Evolutionary conservation across 2,113 vertebrate genomes (phyloP), one percentile per base, ranked within the genome.

Genomic region (Excalfactoria chinensis): DNA sequence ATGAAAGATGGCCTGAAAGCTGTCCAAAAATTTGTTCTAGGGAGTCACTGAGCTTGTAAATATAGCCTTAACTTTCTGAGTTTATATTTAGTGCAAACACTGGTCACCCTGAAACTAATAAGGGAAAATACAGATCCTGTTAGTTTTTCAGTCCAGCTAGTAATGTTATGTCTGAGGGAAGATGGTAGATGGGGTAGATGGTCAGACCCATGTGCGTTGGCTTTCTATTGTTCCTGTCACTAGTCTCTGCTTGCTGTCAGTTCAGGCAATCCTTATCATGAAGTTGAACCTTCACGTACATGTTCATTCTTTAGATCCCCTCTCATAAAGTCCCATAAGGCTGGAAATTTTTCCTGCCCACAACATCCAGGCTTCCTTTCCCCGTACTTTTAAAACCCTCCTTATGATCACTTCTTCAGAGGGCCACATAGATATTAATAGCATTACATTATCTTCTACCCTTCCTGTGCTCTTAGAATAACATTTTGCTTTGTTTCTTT

Each of bases 1-100:
- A 71, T 56, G 49, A 94, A 90, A 92, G 67, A 63, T 3, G 4
- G 16, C 40, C 62, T 88, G 67, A 95, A 93, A 94, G 32, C 91
- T 86, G 35, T 89, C 72, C 30, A 94, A 35, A 91, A 93, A 82
- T 49, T 78, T 92, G 62, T 92, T 81, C 48, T 81, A 92, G 92
- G 51, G 94, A 93, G 81, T 76, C 63, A 79, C 0, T 84, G 66
- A 79, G 62, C 59, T 88, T 78, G 41, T 86, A 95, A 93, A 94
- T 91, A 94, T 90, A 91, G 55, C 67, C 62, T 78, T 82, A 71
- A 63, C 49, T 79, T 89, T 91, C 69, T 46, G 56, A 66, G 83
- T 58, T 35, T 84, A 26, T 72, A 51, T 64, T 90, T 66, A 66
- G 73, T 92, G 73, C 72, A 82, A 68, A 75, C 43, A 43, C 35